Evolutionary conservation across 1,140 invertebrate genomes (phyloP).

Genomic region (Thereuonema tuberculata): DNA sequence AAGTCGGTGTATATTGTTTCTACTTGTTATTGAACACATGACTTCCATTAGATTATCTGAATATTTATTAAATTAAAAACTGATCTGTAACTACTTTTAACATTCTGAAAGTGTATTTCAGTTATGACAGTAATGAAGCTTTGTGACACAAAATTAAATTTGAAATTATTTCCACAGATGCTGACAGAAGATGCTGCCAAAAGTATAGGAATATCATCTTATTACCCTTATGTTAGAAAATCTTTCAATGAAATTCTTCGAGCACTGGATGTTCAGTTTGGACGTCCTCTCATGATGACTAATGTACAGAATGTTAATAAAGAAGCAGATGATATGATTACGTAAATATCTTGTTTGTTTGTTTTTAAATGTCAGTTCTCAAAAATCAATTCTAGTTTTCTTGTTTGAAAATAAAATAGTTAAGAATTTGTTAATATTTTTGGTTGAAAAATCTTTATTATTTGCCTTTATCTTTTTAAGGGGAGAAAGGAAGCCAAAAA

Average conservation of each 20-base stretch:
- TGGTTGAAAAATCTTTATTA: no score
- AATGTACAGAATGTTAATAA: slow-evolving; percentile 92
- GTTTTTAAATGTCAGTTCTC: neutral
- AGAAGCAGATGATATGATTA: slow-evolving; percentile 89
- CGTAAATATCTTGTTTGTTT: slow-evolving; percentile 36
- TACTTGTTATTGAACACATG: no score
- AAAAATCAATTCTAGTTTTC: neutral
- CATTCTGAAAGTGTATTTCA: no score
- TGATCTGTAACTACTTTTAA: no score
- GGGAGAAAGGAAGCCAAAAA: slow-evolving; percentile 92
- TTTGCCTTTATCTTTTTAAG: slow-evolving; percentile 22
- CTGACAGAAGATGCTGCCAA: slow-evolving; percentile 87
- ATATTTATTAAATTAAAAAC: no score
- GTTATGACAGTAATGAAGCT: no score
- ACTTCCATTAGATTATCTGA: no score
- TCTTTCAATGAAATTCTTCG: slow-evolving; percentile 92
- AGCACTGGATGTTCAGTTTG: slow-evolving; percentile 91
- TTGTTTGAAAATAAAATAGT: neutral
- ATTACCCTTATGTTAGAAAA: slow-evolving; percentile 86
- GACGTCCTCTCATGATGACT: slow-evolving; percentile 87
- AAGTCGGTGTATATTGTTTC: no score
- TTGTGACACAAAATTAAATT: no score
- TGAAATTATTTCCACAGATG: slow-evolving; percentile 45
- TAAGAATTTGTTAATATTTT: neutral
- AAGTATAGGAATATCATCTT: slow-evolving; percentile 90